Evolutionary conservation across 2,888 invertebrate species (phyloP).

Genomic region (Microdon myrmicae): DNA sequence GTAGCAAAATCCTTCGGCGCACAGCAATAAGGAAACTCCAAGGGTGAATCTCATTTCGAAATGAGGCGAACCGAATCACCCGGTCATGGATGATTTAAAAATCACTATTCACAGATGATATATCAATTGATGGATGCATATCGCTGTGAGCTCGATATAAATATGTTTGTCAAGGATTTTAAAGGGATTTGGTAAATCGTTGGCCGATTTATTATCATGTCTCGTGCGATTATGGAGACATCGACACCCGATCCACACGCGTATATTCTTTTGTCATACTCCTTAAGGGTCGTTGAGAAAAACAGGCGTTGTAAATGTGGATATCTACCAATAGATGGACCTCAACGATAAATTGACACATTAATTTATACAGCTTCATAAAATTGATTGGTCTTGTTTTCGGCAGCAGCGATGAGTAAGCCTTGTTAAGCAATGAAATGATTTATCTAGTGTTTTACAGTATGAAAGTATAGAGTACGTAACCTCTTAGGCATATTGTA

Average conservation of each 20-base stretch:
- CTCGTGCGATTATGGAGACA: constrained; percentile 38
- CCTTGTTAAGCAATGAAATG: too few species aligned
- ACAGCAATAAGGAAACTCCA: constrained; percentile 15
- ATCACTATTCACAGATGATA: constrained; percentile 47
- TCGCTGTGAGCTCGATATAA: constrained; percentile 19
- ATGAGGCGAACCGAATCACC: constrained; percentile 37
- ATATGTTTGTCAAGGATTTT: constrained; percentile 32
- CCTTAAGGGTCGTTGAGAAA: not conserved
- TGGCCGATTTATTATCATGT: constrained; percentile 38
- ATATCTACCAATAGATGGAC: too few species aligned
- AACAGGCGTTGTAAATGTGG: constrained; percentile 20
- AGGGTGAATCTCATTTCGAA: constrained; percentile 47
- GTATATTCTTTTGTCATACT: constrained; percentile 31
- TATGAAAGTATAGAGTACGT: too few species aligned
- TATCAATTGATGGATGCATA: constrained; percentile 33
- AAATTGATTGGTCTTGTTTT: too few species aligned
- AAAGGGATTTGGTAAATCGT: constrained; percentile 18
- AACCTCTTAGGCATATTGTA: too few species aligned
- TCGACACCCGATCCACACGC: constrained; percentile 33
- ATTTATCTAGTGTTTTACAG: too few species aligned
- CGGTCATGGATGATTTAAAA: constrained; percentile 30
- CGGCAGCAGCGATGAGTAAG: too few species aligned
- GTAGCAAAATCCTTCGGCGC: constrained; percentile 59
- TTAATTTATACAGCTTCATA: too few species aligned
- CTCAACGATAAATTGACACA: too few species aligned